A percentile compares a stretch with the other conserved stretches of the same genome.
phyloP scores from a whole-genome alignment of 2,113 vertebrate species.

The Suricata suricatta region DNA sequence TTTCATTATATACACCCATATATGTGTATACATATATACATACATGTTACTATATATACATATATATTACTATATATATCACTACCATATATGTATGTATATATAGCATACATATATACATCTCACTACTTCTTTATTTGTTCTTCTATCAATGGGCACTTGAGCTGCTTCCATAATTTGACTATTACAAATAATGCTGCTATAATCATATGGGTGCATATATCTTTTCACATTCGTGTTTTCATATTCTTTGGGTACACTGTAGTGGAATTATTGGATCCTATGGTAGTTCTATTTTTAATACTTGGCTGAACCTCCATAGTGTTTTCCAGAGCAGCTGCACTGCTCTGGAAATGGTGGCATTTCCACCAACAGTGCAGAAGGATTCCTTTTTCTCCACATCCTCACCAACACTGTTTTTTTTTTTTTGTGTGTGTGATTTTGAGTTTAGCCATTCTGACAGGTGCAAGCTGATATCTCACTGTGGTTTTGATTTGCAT shows the following conservation, averaged over 20 bases:
- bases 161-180: background rate
- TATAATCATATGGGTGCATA: background rate
- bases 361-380: too few species aligned
- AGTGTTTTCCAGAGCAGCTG: too few species aligned
- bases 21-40: too few species aligned
- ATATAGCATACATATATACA: background rate
- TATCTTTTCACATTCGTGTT: background rate
- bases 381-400: too few species aligned
- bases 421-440: too few species aligned
- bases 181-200: background rate
- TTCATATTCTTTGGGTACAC: background rate
- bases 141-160: background rate
- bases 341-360: too few species aligned
- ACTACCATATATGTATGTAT: too few species aligned
- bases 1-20: background rate
- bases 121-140: background rate
- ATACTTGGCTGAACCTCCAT: too few species aligned
- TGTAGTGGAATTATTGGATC: background rate
- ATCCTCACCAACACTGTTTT: too few species aligned
- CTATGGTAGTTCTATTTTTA: background rate
- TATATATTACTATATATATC: background rate
- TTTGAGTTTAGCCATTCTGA: too few species aligned
- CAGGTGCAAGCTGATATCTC: background rate
- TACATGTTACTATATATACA: too few species aligned
- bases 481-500: background rate